phyloP scores from a whole-genome alignment of 2,888 invertebrate genomes.

The Ichneumoninae sp. region DNA sequence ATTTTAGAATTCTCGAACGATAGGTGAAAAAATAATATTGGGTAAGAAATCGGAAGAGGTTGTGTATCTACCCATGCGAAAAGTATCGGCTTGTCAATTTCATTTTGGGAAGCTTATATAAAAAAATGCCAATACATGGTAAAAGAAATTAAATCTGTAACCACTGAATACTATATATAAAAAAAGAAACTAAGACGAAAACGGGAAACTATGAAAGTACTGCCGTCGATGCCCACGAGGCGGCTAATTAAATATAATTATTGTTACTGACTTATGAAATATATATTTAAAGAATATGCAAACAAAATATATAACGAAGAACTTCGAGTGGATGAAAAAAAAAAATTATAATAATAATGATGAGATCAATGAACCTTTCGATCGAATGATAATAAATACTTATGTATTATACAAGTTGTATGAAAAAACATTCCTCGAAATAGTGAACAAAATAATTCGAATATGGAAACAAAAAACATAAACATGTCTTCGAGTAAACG shows the following conservation, averaged over 20 bases:
- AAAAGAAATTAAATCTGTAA: conserved; percentile 1
- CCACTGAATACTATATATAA: conserved; percentile 14
- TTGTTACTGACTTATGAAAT: conserved; percentile 52
- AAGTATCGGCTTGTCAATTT: conserved; percentile 10
- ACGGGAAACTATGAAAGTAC: conserved; percentile 59
- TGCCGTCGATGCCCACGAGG: conserved; percentile 18
- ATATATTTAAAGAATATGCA: conserved; percentile 42
- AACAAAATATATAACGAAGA: conserved; percentile 31
- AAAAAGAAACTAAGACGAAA: conserved; percentile 22
- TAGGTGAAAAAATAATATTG: background rate
- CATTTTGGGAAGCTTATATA: conserved; percentile 3
- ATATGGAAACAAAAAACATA: conserved; percentile 12
- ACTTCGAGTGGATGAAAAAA: conserved; percentile 25
- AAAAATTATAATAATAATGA: background rate
- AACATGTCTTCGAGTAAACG: background rate
- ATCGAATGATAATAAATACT: conserved; percentile 2
- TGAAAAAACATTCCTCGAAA: background rate
- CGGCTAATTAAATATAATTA: conserved; percentile 49
- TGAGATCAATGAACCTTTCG: conserved; percentile 2
- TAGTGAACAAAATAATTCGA: conserved; percentile 13
- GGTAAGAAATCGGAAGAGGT: conserved; percentile 24
- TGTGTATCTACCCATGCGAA: background rate
- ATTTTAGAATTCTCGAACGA: background rate
- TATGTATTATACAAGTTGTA: conserved; percentile 3
- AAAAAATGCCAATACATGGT: conserved; percentile 35